Evolutionary conservation across 2,888 invertebrate species (phyloP), one percentile per base, ranked within the genome.

Genomic region (Orthosia cruda): DNA sequence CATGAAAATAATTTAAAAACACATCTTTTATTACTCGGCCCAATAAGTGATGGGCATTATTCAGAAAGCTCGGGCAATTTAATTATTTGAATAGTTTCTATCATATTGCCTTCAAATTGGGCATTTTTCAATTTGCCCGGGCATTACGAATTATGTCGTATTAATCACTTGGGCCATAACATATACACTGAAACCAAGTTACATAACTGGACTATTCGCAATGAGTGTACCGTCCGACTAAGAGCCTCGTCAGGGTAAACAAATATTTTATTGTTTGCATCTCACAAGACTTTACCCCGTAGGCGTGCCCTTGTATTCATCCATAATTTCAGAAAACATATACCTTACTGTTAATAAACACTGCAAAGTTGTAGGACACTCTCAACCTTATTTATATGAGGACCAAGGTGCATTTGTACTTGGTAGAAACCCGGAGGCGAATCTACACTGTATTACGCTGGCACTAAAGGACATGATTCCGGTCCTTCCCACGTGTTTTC

Each of bases 401-500:
- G 3, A 45, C 15, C 1, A 82, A 74, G 74, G 74, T 77, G 9
- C 26, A 65, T 68, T 82, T 64, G 49, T 0, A 57, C 13, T 72
- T 85, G 77, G 32, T 65, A n/a, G 23, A 54, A 80, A 18, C 16
- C 55, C 26, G 11, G 40, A 61, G 58, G 32, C 61, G 65, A 74
- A 64, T 76, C 75, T 63, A 57, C 63, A 69, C 75, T 77, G 77
- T 79, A 69, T 73, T 80, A 85, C 74, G 71, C 59, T 80, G 70
- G 68, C 71, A 81, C 62, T 82, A 87, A 91, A 91, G 90, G 90
- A 92, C 87, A 84, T 81, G 68, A 90, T 89, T 89, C 92, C 89
- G 88, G 91, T 92, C 83, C 93, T 84, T 81, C 93, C 93, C 91
- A 93, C 93, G 88, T 92, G 91, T 88, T 91, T 89, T 88, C 77